Base-by-base conservation (phyloP, 1,140 invertebrate genomes). In the Teleogryllus occipitalis region DNA sequence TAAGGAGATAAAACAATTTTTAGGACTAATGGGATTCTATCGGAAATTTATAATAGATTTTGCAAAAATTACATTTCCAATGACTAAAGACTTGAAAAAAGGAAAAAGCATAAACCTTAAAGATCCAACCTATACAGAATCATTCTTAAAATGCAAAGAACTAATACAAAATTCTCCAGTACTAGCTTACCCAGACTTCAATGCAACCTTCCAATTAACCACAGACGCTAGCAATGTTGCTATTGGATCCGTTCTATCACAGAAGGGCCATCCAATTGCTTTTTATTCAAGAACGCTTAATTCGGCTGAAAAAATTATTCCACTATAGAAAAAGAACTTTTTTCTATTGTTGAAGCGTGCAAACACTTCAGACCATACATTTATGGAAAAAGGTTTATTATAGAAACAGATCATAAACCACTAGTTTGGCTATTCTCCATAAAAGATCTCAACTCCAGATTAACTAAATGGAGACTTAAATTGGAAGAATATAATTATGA, bases 231-330 rank as follows among this genome's bases (percentile, higher is more conserved):
- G 82, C n/a, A 80, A 82, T 74, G 77, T 72, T 76, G 83, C 82
- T 0, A 47, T 85, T 10, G 84, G 84, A 14, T 83, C 83, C n/a
- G 80, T 83, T 22, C 77, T 85, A 73, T 81, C 81, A 74, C 83
- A 83, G 80, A 39, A 78, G n/a, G 65, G 80, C 7, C 14, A 80
- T 80, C 83, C 79, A 39, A 81, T 87, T 46, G 84, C 83, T 14
- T 88, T 87, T 82, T 86, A 85, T 18, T 86, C 86, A 79, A 76
- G 85, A 74, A 82, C 80, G 12, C 79, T 89, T 14, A 83, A 78
- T 73, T 77, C 80, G 22, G 80, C 82, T 14, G 87, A 88, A 84
- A 82, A 78, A 85, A 85, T 65, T 89, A 87, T 75, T 80, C 79
- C 8, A 84, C 83, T 7, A 85, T 84, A 3, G 85, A 89, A 49